Percentiles rank a stretch among this genome's conserved stretches.
Conservation (phyloP, 2,888 invertebrate genomes). For the Campopleginae sp. region DNA sequence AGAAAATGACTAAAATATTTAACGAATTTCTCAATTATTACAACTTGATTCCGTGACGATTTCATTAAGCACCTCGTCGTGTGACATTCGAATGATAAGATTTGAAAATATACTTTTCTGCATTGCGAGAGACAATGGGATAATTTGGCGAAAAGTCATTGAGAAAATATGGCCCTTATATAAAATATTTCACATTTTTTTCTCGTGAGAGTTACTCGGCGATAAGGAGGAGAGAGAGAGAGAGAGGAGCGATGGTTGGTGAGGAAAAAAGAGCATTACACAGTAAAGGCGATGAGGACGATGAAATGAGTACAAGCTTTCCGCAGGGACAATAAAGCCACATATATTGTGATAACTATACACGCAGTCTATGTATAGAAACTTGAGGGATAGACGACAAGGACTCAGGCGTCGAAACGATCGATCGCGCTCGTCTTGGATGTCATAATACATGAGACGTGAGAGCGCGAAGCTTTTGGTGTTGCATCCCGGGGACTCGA, state of each 20-base stretch:
- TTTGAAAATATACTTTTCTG: background rate
- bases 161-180: conserved; percentile 16
- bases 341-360: conserved; percentile 15
- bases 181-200: conserved; percentile 17
- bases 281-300: conserved; percentile 2
- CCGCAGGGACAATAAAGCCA: conserved; percentile 55
- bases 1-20: too few relatives aligned
- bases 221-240: background rate
- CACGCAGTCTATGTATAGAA: conserved; percentile 32
- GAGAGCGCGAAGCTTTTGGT: conserved; percentile 34
- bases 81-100: background rate
- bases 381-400: conserved; percentile 51
- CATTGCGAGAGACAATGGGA: background rate
- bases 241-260: background rate
- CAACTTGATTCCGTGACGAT: background rate
- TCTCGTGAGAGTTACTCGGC: conserved; percentile 17
- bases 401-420: conserved; percentile 54
- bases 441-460: conserved; percentile 47
- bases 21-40: background rate
- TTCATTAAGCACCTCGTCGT: background rate
- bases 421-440: conserved; percentile 58
- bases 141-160: background rate
- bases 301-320: conserved; percentile 50
- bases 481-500: conserved; percentile 21
- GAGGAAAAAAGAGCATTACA: background rate